Conservation (phyloP, 1,140 invertebrate genomes). For the Bombus consobrinus region DNA sequence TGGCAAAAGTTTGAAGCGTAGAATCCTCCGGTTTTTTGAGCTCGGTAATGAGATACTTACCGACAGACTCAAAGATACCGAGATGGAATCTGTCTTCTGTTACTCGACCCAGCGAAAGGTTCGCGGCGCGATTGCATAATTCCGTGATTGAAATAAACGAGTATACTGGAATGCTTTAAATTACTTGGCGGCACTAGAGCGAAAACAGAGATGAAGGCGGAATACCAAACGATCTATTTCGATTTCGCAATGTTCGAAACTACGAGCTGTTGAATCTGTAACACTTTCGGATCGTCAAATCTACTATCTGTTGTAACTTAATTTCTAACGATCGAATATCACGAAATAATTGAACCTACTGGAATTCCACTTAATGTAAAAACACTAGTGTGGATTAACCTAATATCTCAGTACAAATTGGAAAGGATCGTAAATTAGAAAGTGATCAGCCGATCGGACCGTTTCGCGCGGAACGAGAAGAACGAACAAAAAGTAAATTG, state of each 20-base stretch:
- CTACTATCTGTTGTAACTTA: not conserved
- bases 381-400: not conserved
- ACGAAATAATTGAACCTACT: not conserved
- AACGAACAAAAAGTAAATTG: constrained; percentile 16
- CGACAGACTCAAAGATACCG: constrained; percentile 72
- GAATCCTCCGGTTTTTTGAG: constrained; percentile 75
- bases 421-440: not conserved
- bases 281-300: not conserved
- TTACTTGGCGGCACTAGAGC: not conserved
- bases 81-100: constrained; percentile 64
- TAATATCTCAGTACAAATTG: constrained; percentile 16
- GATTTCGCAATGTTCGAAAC: too few relatives aligned
- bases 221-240: not conserved
- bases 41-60: constrained; percentile 79
- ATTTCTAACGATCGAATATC: not conserved
- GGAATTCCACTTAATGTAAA: not conserved
- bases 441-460: not conserved
- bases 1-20: constrained; percentile 31
- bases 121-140: not conserved
- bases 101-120: constrained; percentile 21
- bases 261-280: not conserved
- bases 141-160: too few relatives aligned
- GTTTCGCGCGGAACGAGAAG: constrained; percentile 5
- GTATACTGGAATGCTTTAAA: not conserved
- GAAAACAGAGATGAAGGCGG: not conserved